phyloP scores from a whole-genome alignment of 2,797 vertebrate species.

The Mustela erminea region DNA sequence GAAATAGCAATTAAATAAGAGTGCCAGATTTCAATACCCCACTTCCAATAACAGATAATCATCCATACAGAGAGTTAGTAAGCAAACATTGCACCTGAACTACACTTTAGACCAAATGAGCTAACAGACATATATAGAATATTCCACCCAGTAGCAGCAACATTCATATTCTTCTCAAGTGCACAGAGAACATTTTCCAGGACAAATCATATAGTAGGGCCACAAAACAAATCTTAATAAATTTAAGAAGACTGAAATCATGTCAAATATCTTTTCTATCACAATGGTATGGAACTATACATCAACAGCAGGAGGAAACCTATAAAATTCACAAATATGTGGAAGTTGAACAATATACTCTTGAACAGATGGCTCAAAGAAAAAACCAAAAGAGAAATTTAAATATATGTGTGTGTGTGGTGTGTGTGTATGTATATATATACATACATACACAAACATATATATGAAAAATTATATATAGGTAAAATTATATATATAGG shows the following conservation, averaged over 20 bases:
- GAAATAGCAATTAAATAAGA: background rate
- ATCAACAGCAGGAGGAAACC: background rate
- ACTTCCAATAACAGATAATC: background rate
- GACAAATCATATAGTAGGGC: background rate
- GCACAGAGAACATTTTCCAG: background rate
- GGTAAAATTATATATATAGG: too few species aligned
- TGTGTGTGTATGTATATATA: too few species aligned
- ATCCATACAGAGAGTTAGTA: background rate
- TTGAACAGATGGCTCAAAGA: background rate
- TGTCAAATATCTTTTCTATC: background rate
- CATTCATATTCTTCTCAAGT: background rate
- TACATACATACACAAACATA: too few species aligned
- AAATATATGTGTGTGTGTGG: background rate
- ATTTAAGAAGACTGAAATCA: background rate
- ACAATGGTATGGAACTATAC: background rate
- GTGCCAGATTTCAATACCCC: background rate
- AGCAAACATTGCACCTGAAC: background rate
- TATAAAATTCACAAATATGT: background rate
- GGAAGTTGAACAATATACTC: background rate
- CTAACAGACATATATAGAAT: background rate
- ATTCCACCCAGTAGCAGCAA: background rate
- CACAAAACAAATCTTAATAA: background rate
- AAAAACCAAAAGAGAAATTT: background rate
- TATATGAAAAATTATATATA: background rate
- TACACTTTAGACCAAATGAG: background rate